Percentiles rank a stretch among this genome's conserved stretches.
Evolutionary conservation across 2,888 invertebrate species (phyloP).

Genomic region (Ormyrus thymus): DNA sequence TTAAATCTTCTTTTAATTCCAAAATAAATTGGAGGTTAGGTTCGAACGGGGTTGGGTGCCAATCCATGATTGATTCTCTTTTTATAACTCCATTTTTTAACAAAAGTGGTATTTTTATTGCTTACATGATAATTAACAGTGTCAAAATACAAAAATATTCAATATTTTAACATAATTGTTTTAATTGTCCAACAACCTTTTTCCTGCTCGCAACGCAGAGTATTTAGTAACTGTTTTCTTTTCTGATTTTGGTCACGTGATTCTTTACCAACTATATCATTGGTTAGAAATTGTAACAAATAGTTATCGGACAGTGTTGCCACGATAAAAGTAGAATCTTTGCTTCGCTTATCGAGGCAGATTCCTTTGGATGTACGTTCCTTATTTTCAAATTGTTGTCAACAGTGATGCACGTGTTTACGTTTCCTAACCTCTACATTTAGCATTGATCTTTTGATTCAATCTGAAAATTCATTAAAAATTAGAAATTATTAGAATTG

Average conservation of each 20-base stretch:
- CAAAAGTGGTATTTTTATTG: conserved; percentile 57
- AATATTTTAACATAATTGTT: conserved; percentile 2
- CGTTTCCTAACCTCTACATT: conserved; percentile 40
- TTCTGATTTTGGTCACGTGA: neutral
- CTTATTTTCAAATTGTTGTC: conserved; percentile 11
- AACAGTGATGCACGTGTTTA: conserved; percentile 36
- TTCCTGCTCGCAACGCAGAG: neutral
- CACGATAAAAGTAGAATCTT: neutral
- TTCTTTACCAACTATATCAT: conserved; percentile 12
- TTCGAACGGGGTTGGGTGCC: conserved; percentile 31
- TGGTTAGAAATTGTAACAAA: conserved; percentile 12
- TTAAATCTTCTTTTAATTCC: conserved; percentile 50
- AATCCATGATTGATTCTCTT: conserved; percentile 29
- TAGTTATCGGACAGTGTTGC: conserved; percentile 26
- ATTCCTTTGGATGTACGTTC: neutral
- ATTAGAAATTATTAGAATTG: neutral
- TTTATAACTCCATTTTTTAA: conserved; percentile 26
- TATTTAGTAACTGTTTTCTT: neutral
- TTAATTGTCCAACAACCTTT: neutral
- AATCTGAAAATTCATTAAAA: conserved; percentile 46
- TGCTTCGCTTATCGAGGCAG: neutral
- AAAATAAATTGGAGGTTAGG: conserved; percentile 56
- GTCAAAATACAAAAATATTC: conserved; percentile 19
- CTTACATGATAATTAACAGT: conserved; percentile 44
- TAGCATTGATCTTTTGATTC: neutral